Conservation (phyloP, 2,888 invertebrate genomes). For the Apantesis nais region DNA sequence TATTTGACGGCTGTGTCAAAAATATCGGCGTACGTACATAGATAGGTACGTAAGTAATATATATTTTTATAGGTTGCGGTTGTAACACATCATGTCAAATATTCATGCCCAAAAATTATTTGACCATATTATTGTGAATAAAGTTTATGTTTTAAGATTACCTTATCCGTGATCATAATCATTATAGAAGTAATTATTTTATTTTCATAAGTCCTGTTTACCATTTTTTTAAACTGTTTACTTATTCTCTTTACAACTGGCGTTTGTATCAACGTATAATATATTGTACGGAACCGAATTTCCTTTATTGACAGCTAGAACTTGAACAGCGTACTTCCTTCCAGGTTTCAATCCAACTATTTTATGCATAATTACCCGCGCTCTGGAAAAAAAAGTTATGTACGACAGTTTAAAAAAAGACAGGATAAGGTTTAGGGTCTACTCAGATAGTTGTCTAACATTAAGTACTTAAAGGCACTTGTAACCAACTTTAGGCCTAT, state of each 20-base stretch:
- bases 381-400: conserved; percentile 54
- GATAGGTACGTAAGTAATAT: too few relatives aligned
- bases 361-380: conserved; percentile 71
- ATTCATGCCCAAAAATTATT: too few relatives aligned
- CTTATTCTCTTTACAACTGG: conserved; percentile 66
- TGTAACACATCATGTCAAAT: neutral
- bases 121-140: too few relatives aligned
- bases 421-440: too few relatives aligned
- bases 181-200: too few relatives aligned
- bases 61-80: too few relatives aligned
- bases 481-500: neutral
- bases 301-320: conserved; percentile 70
- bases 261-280: conserved; percentile 72
- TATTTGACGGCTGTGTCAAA: too few relatives aligned
- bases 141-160: too few relatives aligned
- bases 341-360: conserved; percentile 68
- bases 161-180: neutral
- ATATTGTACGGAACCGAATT: conserved; percentile 71
- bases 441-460: too few relatives aligned
- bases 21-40: too few relatives aligned
- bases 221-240: neutral
- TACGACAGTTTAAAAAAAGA: neutral
- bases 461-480: neutral
- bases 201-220: neutral
- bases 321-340: conserved; percentile 76